phyloP scores from a whole-genome alignment of 2,113 vertebrate genomes.

The Ceuthmochares aereus region DNA sequence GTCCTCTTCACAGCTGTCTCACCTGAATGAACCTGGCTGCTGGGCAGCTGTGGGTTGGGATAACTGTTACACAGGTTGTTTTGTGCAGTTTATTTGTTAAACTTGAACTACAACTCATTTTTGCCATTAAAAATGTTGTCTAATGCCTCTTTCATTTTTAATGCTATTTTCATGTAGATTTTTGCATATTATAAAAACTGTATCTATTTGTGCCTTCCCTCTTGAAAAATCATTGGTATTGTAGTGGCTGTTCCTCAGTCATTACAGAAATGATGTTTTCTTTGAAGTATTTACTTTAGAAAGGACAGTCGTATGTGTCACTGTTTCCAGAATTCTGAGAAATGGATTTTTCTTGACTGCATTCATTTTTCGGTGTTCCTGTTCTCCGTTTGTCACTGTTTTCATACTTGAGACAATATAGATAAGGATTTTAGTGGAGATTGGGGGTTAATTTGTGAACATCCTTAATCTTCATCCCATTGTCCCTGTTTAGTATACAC shows the following conservation, averaged over 20 bases:
- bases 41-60: background rate
- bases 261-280: background rate
- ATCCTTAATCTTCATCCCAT: background rate
- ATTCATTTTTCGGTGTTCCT: background rate
- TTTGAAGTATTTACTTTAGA: background rate
- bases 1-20: background rate
- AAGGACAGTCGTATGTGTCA: background rate
- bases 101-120: background rate
- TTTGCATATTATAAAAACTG: background rate
- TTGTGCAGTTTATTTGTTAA: background rate
- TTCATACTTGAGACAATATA: background rate
- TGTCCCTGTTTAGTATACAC: background rate
- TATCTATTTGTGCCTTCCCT: background rate
- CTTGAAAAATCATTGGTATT: background rate
- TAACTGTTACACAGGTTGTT: background rate
- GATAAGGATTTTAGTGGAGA: background rate
- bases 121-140: background rate
- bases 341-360: background rate
- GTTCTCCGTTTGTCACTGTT: background rate
- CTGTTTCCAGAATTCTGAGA: background rate
- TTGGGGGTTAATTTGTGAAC: background rate
- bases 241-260: background rate
- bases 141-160: background rate
- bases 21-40: background rate
- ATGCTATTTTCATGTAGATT: background rate